phyloP scores from a whole-genome alignment of 2,113 vertebrate genomes.

The Chaetodon trifascialis region DNA sequence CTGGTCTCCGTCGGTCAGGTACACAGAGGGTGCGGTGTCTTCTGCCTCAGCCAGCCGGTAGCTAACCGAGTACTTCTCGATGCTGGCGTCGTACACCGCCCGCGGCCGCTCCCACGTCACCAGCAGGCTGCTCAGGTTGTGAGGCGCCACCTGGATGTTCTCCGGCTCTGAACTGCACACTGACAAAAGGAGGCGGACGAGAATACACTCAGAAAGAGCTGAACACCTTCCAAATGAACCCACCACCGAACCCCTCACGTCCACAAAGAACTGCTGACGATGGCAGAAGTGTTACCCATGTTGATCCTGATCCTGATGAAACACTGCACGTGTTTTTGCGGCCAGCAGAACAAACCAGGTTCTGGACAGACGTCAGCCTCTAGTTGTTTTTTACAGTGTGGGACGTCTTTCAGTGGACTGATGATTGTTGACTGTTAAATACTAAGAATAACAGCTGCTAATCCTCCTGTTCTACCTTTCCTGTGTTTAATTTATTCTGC shows the following conservation, averaged over 20 bases:
- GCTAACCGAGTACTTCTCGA: constrained; percentile 93
- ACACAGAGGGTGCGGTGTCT: constrained; percentile 83
- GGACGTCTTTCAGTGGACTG: neutral
- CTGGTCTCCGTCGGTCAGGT: constrained; percentile 98
- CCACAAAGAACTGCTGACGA: neutral
- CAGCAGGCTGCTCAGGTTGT: constrained; percentile 94
- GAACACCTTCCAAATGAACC: too few relatives aligned
- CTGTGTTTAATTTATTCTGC: neutral
- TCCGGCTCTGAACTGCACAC: constrained; percentile 98
- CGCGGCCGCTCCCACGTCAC: constrained; percentile 96
- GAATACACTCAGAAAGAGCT: neutral
- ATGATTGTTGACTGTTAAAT: neutral
- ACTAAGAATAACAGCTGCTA: neutral
- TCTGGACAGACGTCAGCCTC: too few relatives aligned
- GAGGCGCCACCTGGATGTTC: constrained; percentile 89
- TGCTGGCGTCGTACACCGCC: constrained; percentile 92
- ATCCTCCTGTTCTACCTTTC: neutral
- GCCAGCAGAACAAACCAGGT: too few relatives aligned
- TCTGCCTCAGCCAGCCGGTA: constrained; percentile 86
- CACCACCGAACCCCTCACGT: too few relatives aligned
- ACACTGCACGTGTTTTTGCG: too few relatives aligned
- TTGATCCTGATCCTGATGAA: too few relatives aligned
- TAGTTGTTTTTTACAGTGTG: too few relatives aligned
- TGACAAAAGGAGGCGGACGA: constrained; percentile 61
- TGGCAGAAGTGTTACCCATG: neutral